Conservation (phyloP, 2,797 vertebrate species). For the Sphaeramia orbicularis region DNA sequence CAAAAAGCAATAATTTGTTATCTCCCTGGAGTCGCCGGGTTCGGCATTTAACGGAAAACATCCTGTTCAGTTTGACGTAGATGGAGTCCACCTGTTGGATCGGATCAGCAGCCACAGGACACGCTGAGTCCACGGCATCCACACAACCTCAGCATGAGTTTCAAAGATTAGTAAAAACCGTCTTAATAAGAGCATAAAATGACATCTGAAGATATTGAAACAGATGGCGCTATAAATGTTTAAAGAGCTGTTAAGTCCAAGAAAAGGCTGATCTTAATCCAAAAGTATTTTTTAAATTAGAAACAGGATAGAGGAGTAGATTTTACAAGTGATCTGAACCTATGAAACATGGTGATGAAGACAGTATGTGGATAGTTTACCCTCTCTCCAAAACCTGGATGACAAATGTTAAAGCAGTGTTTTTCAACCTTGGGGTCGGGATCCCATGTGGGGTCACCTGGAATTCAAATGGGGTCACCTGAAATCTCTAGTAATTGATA, state of each 20-base stretch:
- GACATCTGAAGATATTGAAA: background rate
- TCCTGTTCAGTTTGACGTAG: background rate
- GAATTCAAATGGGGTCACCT: too few relatives aligned
- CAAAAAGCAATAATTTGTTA: background rate
- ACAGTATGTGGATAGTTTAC: too few relatives aligned
- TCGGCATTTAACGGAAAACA: background rate
- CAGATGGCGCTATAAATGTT: background rate
- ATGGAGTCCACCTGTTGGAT: background rate
- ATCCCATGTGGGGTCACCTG: too few relatives aligned
- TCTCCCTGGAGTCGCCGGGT: background rate
- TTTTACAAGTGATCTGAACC: slow-evolving; percentile 28
- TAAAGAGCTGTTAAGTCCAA: background rate
- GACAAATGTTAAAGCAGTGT: too few relatives aligned
- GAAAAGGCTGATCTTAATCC: slow-evolving; percentile 6
- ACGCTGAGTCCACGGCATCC: background rate
- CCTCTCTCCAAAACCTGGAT: too few relatives aligned
- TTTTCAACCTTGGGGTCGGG: too few relatives aligned
- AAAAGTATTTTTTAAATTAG: background rate
- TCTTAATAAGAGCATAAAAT: background rate
- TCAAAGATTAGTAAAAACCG: background rate
- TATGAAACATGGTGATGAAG: background rate
- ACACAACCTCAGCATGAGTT: background rate
- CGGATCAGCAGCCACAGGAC: background rate
- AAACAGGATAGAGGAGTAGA: background rate
- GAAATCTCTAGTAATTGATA: too few relatives aligned